Percentiles rank a stretch among this genome's conserved stretches.
These are phyloP conservation scores for Eidolon helvum DNA, from an alignment of 2,113 vertebrate genomes.

Conservation along the genomic window DNA sequence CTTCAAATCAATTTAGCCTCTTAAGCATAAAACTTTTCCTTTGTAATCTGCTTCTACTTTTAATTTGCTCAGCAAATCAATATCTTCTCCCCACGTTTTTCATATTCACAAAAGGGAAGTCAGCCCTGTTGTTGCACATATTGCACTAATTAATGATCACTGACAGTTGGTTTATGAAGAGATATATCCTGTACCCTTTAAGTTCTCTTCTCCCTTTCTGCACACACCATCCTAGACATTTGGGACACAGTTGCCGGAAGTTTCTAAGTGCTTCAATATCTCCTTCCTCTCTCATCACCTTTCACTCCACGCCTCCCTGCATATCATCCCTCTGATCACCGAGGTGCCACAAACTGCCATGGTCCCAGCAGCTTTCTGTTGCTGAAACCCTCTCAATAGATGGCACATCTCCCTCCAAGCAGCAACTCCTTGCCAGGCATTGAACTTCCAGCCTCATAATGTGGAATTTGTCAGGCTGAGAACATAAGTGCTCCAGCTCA, in stretches of 20 bases:
- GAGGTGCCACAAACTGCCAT: accelerated
- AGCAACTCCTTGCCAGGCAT: slow-evolving; percentile 75
- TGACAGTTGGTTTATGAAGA: neutral
- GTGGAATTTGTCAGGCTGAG: slow-evolving; percentile 72
- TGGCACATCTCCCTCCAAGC: slow-evolving; percentile 62
- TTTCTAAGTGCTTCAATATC: accelerated
- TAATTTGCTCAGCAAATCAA: neutral
- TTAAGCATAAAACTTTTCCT: neutral
- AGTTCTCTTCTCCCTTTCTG: neutral
- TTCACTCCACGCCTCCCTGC: neutral
- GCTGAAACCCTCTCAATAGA: slow-evolving; percentile 65
- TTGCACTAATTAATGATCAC: neutral
- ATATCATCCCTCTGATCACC: neutral
- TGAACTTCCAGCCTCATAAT: slow-evolving; percentile 67
- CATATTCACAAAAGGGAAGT: neutral
- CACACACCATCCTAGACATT: neutral
- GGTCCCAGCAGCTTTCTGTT: neutral
- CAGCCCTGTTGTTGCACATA: neutral
- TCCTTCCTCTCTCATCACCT: neutral
- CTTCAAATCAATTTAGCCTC: neutral
- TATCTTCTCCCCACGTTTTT: neutral
- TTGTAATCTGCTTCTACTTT: slow-evolving; percentile 38
- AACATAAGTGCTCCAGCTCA: slow-evolving; percentile 73
- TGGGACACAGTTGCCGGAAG: neutral
- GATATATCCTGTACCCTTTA: neutral